Conservation (phyloP, 2,888 invertebrate genomes). For the Torymus aiolomorphi region DNA sequence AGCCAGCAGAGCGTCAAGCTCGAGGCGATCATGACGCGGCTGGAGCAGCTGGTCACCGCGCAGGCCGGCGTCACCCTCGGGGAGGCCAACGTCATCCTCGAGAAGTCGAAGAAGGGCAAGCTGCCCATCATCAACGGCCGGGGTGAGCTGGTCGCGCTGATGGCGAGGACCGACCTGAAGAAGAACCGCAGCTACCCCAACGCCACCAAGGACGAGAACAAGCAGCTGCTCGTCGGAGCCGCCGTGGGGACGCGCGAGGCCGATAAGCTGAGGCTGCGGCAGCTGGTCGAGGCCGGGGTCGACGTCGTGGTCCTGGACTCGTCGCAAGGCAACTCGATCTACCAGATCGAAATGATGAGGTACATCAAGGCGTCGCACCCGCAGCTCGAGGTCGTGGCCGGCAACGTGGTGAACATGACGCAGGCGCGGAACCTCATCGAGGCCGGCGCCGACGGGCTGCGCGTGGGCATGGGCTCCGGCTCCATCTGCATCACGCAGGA, state of each 20-base stretch:
- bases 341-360: slow-evolving; percentile 96
- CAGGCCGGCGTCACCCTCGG: too few species aligned
- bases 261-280: slow-evolving; percentile 86
- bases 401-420: slow-evolving; percentile 96
- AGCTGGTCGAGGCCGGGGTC: slow-evolving; percentile 91
- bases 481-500: slow-evolving; percentile 99
- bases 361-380: slow-evolving; percentile 92
- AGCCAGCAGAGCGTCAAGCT: too few species aligned
- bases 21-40: too few species aligned
- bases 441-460: slow-evolving; percentile 95
- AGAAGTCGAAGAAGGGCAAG: slow-evolving; percentile 74
- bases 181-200: slow-evolving; percentile 97
- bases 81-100: too few species aligned
- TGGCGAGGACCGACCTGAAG: slow-evolving; percentile 98
- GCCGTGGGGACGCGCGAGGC: slow-evolving; percentile 93
- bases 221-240: slow-evolving; percentile 94
- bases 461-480: slow-evolving; percentile 99
- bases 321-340: slow-evolving; percentile 97
- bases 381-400: slow-evolving; percentile 93
- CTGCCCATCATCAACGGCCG: slow-evolving; percentile 89
- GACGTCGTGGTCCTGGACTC: slow-evolving; percentile 98
- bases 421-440: slow-evolving; percentile 98
- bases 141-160: slow-evolving; percentile 93
- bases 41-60: too few species aligned
- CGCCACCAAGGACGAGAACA: slow-evolving; percentile 98